Percentiles rank a stretch among this genome's conserved stretches.
Evolutionary conservation across 2,888 invertebrate genomes (phyloP).

Genomic region (Caenorhabditis sp.): DNA sequence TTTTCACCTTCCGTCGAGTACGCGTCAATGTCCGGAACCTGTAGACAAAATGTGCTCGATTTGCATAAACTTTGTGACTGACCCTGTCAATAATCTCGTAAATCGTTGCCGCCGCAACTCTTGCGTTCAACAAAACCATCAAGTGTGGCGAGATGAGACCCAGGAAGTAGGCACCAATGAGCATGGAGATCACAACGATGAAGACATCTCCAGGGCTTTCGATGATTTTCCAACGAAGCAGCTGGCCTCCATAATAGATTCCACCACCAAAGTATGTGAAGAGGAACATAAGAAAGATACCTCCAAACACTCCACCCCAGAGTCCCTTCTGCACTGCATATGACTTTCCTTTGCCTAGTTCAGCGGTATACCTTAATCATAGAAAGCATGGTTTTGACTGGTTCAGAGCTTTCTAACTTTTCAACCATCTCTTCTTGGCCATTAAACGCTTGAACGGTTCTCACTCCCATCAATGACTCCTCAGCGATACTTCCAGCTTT

Average conservation of each 20-base stretch:
- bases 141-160: slow-evolving; percentile 79
- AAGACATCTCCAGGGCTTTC: slow-evolving; percentile 77
- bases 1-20: slow-evolving; percentile 70
- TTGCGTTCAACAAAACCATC: slow-evolving; percentile 78
- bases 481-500: slow-evolving; percentile 78
- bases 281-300: slow-evolving; percentile 74
- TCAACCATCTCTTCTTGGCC: slow-evolving; percentile 77
- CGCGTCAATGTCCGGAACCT: slow-evolving; percentile 72
- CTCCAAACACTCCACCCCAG: slow-evolving; percentile 77
- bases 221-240: slow-evolving; percentile 72
- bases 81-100: slow-evolving; percentile 79
- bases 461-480: slow-evolving; percentile 76
- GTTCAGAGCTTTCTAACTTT: not conserved
- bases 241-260: slow-evolving; percentile 74
- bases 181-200: slow-evolving; percentile 73
- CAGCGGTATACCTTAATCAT: slow-evolving; percentile 56
- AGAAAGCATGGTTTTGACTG: not conserved
- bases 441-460: slow-evolving; percentile 79
- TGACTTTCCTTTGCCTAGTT: slow-evolving; percentile 68
- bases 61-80: slow-evolving; percentile 28
- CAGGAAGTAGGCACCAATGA: slow-evolving; percentile 77
- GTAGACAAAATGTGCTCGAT: slow-evolving; percentile 26
- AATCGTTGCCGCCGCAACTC: slow-evolving; percentile 80
- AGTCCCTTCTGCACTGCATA: slow-evolving; percentile 74
- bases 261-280: slow-evolving; percentile 74